A percentile compares a stretch with the other conserved stretches of the same genome.
phyloP scores from a whole-genome alignment of 2,888 invertebrate genomes.

The Busseola fusca region DNA sequence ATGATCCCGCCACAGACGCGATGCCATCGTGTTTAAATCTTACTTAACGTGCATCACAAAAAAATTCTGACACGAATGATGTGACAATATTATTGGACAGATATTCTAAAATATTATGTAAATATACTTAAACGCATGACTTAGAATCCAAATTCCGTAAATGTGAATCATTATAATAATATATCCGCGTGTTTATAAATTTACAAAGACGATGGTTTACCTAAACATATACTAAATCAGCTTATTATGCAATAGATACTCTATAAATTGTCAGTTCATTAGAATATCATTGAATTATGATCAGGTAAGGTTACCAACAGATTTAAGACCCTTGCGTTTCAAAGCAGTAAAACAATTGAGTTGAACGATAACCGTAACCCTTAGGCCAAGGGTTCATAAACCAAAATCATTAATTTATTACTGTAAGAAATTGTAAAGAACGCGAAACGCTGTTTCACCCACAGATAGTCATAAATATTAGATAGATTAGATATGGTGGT shows the following conservation, averaged over 20 bases:
- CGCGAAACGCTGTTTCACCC: slow-evolving; percentile 9
- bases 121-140: slow-evolving; percentile 10
- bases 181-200: slow-evolving; percentile 49
- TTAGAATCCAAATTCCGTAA: slow-evolving; percentile 24
- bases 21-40: slow-evolving; percentile 48
- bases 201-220: slow-evolving; percentile 21
- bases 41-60: slow-evolving; percentile 32
- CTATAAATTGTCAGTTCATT: slow-evolving; percentile 4
- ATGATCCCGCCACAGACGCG: slow-evolving; percentile 39
- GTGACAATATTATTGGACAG: slow-evolving; percentile 4
- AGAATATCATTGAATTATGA: slow-evolving; percentile 4
- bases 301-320: too few relatives aligned
- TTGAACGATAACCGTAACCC: slow-evolving; percentile 11
- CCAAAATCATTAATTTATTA: not conserved
- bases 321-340: slow-evolving; percentile 10
- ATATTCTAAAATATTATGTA: slow-evolving; percentile 31
- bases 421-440: not conserved
- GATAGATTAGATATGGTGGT: slow-evolving; percentile 26
- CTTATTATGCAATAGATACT: not conserved
- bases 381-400: slow-evolving; percentile 1
- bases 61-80: slow-evolving; percentile 14
- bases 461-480: slow-evolving; percentile 16
- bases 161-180: slow-evolving; percentile 48
- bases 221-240: slow-evolving; percentile 24
- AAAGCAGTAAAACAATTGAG: slow-evolving; percentile 14